phyloP scores from a whole-genome alignment of 2,888 invertebrate species.

The Anthrax anthrax region DNA sequence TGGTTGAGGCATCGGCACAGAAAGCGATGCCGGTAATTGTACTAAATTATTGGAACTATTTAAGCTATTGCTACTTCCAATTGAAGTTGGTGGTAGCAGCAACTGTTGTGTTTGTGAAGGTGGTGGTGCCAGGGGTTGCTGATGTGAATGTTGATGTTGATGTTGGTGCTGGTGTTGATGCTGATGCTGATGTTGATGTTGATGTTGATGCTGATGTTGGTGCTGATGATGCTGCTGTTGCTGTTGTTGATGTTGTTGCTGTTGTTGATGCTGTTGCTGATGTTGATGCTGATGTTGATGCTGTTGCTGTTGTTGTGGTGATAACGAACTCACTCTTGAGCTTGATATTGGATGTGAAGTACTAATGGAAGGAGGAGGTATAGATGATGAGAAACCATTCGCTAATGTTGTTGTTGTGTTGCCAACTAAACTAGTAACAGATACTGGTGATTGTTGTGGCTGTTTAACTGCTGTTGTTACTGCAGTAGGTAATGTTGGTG shows the following conservation, averaged over 20 bases:
- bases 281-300: slow-evolving; percentile 22
- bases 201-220: slow-evolving; percentile 13
- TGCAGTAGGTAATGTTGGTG: slow-evolving; percentile 8
- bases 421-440: slow-evolving; percentile 19
- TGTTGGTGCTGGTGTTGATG: slow-evolving; percentile 24
- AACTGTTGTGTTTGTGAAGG: slow-evolving; percentile 18
- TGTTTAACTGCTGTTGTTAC: slow-evolving; percentile 3
- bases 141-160: slow-evolving; percentile 15
- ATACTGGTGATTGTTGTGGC: slow-evolving; percentile 12
- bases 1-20: slow-evolving; percentile 19
- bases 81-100: slow-evolving; percentile 18
- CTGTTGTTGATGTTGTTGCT: slow-evolving; percentile 19
- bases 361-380: slow-evolving; percentile 19
- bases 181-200: slow-evolving; percentile 11
- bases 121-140: slow-evolving; percentile 22
- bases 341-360: slow-evolving; percentile 20
- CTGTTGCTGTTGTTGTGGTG: slow-evolving; percentile 28
- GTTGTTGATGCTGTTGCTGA: slow-evolving; percentile 25
- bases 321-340: slow-evolving; percentile 16
- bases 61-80: slow-evolving; percentile 17
- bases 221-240: slow-evolving; percentile 26
- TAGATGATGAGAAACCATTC: slow-evolving; percentile 21
- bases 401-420: slow-evolving; percentile 20
- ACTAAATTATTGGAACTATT: slow-evolving; percentile 27
- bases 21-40: slow-evolving; percentile 34